Conservation (phyloP, 1,140 invertebrate genomes). For the Aphis gossypii region DNA sequence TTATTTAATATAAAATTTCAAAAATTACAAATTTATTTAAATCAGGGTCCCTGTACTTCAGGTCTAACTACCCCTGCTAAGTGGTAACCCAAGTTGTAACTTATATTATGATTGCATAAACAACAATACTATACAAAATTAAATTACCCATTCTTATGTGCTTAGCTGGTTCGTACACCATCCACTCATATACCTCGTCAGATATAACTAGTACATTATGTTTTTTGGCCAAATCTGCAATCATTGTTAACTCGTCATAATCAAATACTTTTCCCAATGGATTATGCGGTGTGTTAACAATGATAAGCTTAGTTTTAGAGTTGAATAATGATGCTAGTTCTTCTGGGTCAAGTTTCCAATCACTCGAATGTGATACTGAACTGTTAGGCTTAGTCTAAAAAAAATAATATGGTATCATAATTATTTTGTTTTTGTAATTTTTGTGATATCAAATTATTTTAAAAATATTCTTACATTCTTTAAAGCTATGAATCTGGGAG, state of each 20-base stretch:
- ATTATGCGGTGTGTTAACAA: slow-evolving; percentile 97
- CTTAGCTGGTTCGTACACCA: slow-evolving; percentile 85
- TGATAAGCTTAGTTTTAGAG: slow-evolving; percentile 90
- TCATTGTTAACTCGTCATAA: slow-evolving; percentile 74
- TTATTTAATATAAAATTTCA: too few species aligned
- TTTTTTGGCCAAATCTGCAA: slow-evolving; percentile 89
- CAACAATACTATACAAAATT: neutral
- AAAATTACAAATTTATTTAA: too few species aligned
- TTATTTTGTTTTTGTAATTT: neutral
- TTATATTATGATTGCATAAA: neutral
- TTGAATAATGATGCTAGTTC: slow-evolving; percentile 88
- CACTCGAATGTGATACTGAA: slow-evolving; percentile 71
- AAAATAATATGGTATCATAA: neutral
- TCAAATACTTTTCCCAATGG: slow-evolving; percentile 92
- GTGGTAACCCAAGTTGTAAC: too few species aligned
- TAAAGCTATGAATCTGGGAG: slow-evolving; percentile 86
- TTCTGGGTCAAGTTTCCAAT: slow-evolving; percentile 87
- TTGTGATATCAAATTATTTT: neutral
- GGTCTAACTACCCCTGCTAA: too few species aligned
- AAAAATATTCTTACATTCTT: slow-evolving; percentile 72
- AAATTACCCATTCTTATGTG: slow-evolving; percentile 87
- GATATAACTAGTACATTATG: slow-evolving; percentile 90
- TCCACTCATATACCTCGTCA: slow-evolving; percentile 99
- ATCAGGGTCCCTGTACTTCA: too few species aligned
- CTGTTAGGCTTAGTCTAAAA: slow-evolving; percentile 65